Conservation (phyloP, 2,888 invertebrate species). For the Troides oblongomaculatus region DNA sequence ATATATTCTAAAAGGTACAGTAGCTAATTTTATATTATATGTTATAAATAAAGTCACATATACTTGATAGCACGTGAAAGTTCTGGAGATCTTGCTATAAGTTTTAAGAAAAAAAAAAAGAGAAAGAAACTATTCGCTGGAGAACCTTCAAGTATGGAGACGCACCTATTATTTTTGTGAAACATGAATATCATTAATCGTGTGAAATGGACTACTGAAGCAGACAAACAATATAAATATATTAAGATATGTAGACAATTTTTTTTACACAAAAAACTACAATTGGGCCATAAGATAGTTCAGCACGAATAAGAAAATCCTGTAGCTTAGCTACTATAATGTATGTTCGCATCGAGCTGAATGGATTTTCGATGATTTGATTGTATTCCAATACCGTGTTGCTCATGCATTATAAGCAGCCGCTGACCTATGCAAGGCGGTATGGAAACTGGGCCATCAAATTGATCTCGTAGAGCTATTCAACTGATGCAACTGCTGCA, state of each 20-base stretch:
- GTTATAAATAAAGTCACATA: too few species aligned
- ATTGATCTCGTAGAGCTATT: constrained; percentile 31
- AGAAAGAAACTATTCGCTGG: too few species aligned
- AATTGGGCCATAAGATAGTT: not conserved
- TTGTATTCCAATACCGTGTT: constrained; percentile 43
- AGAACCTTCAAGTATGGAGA: too few species aligned
- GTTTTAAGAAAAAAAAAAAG: too few species aligned
- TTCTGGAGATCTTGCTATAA: too few species aligned
- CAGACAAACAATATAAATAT: not conserved
- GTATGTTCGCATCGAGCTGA: constrained; percentile 34
- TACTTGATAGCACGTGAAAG: too few species aligned
- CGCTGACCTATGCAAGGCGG: constrained; percentile 36
- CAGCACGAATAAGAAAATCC: constrained; percentile 13
- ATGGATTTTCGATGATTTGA: constrained; percentile 47
- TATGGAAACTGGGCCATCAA: constrained; percentile 36
- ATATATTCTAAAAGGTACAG: not conserved
- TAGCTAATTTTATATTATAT: not conserved
- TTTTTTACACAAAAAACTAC: not conserved
- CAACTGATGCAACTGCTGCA: constrained; percentile 33
- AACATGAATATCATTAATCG: too few species aligned
- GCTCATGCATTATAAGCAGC: constrained; percentile 55
- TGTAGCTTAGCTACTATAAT: constrained; percentile 20
- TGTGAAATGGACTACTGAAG: too few species aligned
- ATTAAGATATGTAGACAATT: not conserved
- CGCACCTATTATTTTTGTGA: too few species aligned